A percentile compares a stretch with the other conserved stretches of the same genome.
These are phyloP conservation scores for Lymantria monacha DNA, from an alignment of 2,888 invertebrate species.

Conservation along the genomic window DNA sequence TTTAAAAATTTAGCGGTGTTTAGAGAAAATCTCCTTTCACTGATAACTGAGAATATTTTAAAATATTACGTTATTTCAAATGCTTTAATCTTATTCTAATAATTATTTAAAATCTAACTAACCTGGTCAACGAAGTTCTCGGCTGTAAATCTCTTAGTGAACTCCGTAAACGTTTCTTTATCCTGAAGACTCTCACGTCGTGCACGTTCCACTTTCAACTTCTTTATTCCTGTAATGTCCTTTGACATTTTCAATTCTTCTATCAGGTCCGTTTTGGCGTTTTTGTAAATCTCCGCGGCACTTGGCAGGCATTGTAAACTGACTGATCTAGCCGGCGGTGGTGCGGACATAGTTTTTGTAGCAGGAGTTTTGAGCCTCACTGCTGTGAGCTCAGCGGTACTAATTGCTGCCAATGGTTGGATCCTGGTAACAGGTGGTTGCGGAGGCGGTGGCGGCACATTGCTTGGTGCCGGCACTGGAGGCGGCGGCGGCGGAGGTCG, in stretches of 20 bases:
- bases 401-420: constrained; percentile 93
- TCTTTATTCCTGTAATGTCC: constrained; percentile 96
- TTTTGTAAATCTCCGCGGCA: constrained; percentile 85
- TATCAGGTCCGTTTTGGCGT: constrained; percentile 92
- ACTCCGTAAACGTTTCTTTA: constrained; percentile 91
- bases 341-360: constrained; percentile 92
- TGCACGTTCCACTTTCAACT: constrained; percentile 94
- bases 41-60: not conserved
- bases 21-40: not conserved
- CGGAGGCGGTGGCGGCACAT: constrained; percentile 61
- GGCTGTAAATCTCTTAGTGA: constrained; percentile 91
- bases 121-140: constrained; percentile 96
- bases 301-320: constrained; percentile 88
- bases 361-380: constrained; percentile 90
- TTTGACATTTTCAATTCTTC: constrained; percentile 96
- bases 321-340: constrained; percentile 84
- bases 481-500: constrained; percentile 82
- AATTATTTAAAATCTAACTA: constrained; percentile 45
- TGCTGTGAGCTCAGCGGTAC: constrained; percentile 92
- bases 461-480: constrained; percentile 47
- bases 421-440: constrained; percentile 42
- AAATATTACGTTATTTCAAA: not conserved
- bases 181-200: constrained; percentile 92
- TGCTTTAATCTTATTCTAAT: not conserved
- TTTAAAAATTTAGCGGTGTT: not conserved